phyloP scores from a whole-genome alignment of 2,797 vertebrate species.

The Cossypha niveicapilla region DNA sequence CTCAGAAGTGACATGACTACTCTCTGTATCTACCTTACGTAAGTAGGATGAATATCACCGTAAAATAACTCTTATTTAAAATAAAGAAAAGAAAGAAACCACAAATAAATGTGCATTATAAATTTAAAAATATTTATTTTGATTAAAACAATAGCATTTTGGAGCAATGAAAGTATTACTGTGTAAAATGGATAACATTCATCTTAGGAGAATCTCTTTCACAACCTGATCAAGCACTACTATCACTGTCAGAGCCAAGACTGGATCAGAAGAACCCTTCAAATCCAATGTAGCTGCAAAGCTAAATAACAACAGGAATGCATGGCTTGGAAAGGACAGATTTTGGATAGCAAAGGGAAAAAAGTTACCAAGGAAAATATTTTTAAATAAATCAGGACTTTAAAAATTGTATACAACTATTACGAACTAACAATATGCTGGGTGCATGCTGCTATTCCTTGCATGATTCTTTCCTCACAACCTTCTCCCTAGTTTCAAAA shows the following conservation, averaged over 20 bases:
- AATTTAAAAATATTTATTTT: neutral
- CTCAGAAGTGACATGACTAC: neutral
- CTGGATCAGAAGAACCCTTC: neutral
- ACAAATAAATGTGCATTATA: neutral
- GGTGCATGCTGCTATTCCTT: neutral
- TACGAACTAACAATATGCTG: neutral
- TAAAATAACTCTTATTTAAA: neutral
- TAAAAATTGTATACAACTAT: neutral
- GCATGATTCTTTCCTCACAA: neutral
- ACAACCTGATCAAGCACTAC: neutral
- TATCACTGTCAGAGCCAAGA: neutral
- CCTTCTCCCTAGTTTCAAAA: neutral
- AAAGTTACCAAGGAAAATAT: neutral
- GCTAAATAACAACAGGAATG: neutral
- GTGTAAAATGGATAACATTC: neutral
- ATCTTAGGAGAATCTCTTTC: neutral
- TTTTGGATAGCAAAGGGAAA: neutral
- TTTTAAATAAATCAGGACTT: neutral
- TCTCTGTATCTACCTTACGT: rapidly evolving
- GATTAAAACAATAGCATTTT: neutral
- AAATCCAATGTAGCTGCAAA: neutral
- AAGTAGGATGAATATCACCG: neutral
- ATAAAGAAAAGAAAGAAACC: neutral
- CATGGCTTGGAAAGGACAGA: neutral
- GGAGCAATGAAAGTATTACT: neutral